These are phyloP conservation scores for Enteromius anoplus DNA, from an alignment of 2,797 vertebrate genomes.

Conservation along the genomic window DNA sequence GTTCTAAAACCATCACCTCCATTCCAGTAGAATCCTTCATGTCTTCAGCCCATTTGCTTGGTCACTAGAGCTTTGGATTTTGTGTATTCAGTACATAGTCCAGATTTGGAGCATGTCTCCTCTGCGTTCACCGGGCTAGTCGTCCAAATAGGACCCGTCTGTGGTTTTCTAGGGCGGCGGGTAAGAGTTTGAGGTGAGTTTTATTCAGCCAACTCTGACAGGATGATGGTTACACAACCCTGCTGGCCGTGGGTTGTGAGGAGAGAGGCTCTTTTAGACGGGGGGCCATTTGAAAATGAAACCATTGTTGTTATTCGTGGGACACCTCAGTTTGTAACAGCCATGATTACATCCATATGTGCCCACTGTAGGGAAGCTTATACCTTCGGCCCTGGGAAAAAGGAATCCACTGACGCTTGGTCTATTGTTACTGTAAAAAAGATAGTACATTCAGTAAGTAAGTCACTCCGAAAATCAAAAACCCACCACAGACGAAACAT, in stretches of 20 bases:
- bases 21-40: slow-evolving; percentile 43
- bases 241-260: slow-evolving; percentile 64
- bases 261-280: slow-evolving; percentile 62
- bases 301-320: slow-evolving; percentile 66
- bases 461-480: neutral
- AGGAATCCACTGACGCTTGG: slow-evolving; percentile 10
- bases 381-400: slow-evolving; percentile 37
- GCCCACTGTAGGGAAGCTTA: slow-evolving; percentile 31
- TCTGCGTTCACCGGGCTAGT: slow-evolving; percentile 37
- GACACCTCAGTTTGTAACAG: slow-evolving; percentile 59
- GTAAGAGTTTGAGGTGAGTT: slow-evolving; percentile 65
- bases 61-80: slow-evolving; percentile 54
- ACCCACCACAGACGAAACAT: slow-evolving; percentile 7
- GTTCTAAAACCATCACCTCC: slow-evolving; percentile 46
- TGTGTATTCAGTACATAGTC: slow-evolving; percentile 51
- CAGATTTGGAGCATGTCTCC: slow-evolving; percentile 43
- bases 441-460: neutral
- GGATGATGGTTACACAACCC: slow-evolving; percentile 72
- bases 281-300: slow-evolving; percentile 69
- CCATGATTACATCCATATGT: slow-evolving; percentile 63
- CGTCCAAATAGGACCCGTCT: slow-evolving; percentile 54
- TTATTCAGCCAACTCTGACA: slow-evolving; percentile 61
- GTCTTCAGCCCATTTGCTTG: slow-evolving; percentile 52
- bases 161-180: slow-evolving; percentile 67
- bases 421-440: slow-evolving; percentile 30